Conservation (phyloP, 2,113 vertebrate species). For the Pseudorectes ferrugineus region DNA sequence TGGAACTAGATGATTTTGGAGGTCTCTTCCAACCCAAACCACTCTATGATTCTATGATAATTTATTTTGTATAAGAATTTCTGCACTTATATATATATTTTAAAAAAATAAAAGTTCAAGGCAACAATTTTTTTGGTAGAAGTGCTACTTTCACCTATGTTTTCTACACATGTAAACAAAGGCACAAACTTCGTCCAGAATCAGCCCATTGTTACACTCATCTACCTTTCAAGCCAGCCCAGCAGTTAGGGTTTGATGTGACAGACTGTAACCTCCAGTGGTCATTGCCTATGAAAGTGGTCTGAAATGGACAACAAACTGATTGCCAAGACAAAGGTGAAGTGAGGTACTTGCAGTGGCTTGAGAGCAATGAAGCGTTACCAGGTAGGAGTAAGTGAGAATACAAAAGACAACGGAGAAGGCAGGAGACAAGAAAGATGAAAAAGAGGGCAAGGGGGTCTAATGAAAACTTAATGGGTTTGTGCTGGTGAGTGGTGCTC, state of each 20-base stretch:
- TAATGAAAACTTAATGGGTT: constrained; percentile 55
- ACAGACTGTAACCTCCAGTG: not conserved
- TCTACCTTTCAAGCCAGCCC: not conserved
- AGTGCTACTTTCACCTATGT: not conserved
- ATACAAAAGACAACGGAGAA: not conserved
- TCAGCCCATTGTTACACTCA: not conserved
- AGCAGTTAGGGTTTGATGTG: not conserved
- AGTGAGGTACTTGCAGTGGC: not conserved
- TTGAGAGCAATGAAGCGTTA: not conserved
- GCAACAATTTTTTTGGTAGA: not conserved
- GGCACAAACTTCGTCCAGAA: not conserved
- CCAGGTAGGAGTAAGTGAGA: constrained; percentile 16
- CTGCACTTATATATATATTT: not conserved
- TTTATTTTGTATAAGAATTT: not conserved
- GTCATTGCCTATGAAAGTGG: not conserved
- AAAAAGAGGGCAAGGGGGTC: constrained; percentile 45
- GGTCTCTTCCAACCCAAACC: not conserved
- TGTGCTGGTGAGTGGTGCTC: not conserved
- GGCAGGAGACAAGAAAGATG: constrained; percentile 38
- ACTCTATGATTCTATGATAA: not conserved
- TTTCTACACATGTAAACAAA: not conserved
- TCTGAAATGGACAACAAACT: constrained; percentile 4
- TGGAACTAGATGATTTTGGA: not conserved
- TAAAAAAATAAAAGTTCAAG: too few relatives aligned
- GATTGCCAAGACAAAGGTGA: not conserved